These are phyloP conservation scores for Diuraphis noxia DNA, from an alignment of 1,140 invertebrate species.

Conservation along the genomic window DNA sequence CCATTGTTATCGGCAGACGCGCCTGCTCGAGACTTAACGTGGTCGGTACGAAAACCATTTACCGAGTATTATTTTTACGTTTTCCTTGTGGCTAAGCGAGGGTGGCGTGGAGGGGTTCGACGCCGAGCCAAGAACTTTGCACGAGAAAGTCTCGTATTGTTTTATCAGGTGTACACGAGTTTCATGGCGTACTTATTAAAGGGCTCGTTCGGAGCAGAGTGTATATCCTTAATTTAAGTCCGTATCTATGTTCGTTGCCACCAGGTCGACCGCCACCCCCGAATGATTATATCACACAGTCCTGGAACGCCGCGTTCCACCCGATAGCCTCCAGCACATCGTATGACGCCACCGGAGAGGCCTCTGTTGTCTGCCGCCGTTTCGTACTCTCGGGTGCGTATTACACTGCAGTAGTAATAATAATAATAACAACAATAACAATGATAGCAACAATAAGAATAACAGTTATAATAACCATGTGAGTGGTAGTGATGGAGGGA, in stretches of 20 bases:
- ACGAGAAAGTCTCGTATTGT: background rate
- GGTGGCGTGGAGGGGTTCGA: no score
- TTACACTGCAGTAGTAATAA: background rate
- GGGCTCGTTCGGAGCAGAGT: background rate
- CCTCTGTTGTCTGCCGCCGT: no score
- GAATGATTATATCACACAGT: background rate
- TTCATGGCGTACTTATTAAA: background rate
- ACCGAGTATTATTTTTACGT: background rate
- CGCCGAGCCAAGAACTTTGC: background rate
- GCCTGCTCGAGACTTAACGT: background rate
- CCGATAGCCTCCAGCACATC: background rate
- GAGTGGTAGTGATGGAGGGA: background rate
- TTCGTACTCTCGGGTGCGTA: background rate
- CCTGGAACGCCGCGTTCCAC: no score
- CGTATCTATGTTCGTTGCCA: background rate
- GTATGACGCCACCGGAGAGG: no score
- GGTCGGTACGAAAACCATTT: background rate
- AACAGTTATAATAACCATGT: background rate
- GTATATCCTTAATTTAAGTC: background rate
- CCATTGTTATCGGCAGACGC: background rate
- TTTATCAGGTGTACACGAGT: conserved; percentile 1
- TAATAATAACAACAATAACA: no score
- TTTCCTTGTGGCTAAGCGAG: background rate
- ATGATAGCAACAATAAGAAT: background rate
- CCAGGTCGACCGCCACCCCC: background rate